phyloP scores from a whole-genome alignment of 2,888 invertebrate species.

The Hermaeophaga mercurialis region DNA sequence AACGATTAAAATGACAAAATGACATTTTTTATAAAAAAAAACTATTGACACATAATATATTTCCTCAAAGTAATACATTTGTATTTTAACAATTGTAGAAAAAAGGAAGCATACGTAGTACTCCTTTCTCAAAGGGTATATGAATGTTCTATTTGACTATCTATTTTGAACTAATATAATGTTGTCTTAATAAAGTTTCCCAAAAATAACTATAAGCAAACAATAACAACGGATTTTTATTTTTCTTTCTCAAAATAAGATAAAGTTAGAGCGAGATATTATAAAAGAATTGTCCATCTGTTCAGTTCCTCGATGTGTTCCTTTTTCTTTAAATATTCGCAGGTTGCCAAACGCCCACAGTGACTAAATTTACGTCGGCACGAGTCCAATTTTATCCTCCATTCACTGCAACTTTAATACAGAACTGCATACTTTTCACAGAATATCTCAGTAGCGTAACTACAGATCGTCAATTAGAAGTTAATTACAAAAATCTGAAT shows the following conservation, averaged over 20 bases:
- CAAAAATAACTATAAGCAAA: constrained; percentile 28
- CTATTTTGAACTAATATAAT: no score
- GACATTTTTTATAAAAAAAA: no score
- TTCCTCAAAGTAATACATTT: no score
- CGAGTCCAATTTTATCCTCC: constrained; percentile 59
- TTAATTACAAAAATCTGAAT: background rate
- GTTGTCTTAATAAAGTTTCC: no score
- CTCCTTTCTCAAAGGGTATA: no score
- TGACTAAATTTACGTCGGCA: constrained; percentile 60
- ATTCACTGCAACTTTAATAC: constrained; percentile 56
- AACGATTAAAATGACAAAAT: no score
- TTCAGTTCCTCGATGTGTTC: constrained; percentile 51
- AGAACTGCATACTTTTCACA: constrained; percentile 40
- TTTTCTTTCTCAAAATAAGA: constrained; percentile 25
- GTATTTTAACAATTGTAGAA: no score
- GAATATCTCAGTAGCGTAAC: constrained; percentile 19
- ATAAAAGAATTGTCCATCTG: constrained; percentile 56
- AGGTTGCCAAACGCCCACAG: constrained; percentile 60
- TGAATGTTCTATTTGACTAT: no score
- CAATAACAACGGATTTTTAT: constrained; percentile 24
- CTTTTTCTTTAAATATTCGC: constrained; percentile 53
- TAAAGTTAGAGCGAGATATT: constrained; percentile 23
- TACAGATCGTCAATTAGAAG: no score
- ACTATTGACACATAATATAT: no score
- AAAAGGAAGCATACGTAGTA: no score